A percentile compares a stretch with the other conserved stretches of the same genome.
Evolutionary conservation across 35 echinoderm and acorn worm genomes (phyloP).

Genomic region (Amphiura filiformis): DNA sequence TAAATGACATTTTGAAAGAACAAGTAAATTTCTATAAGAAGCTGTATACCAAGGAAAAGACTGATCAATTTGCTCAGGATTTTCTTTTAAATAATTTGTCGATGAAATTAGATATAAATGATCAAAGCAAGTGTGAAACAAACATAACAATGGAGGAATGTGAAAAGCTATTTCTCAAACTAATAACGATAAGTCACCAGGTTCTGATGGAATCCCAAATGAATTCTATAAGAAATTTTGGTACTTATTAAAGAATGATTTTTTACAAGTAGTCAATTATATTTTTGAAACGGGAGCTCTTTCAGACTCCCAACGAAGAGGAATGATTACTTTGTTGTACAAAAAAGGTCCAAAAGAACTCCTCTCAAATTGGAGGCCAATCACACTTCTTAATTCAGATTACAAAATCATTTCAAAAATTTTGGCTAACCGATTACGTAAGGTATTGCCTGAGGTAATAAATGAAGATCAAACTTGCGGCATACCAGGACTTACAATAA

Average conservation of each 20-base stretch:
- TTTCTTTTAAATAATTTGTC: conserved; percentile 25
- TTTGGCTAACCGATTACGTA: conserved; percentile 17
- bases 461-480: conserved; percentile 49
- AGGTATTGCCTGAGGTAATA: conserved; percentile 28
- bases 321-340: conserved; percentile 19
- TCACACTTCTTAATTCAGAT: conserved; percentile 36
- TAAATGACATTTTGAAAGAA: conserved; percentile 26
- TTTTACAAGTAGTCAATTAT: background rate
- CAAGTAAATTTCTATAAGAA: conserved; percentile 33
- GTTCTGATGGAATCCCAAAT: conserved; percentile 47
- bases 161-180: conserved; percentile 14
- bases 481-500: conserved; percentile 42
- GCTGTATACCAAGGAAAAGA: conserved; percentile 15
- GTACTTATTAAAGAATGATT: conserved; percentile 17
- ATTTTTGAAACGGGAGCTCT: too few relatives aligned
- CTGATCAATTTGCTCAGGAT: conserved; percentile 4
- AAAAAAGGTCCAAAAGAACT: conserved; percentile 4
- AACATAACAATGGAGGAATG: conserved; percentile 8
- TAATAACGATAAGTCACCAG: conserved; percentile 37
- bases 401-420: conserved; percentile 64
- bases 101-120: background rate
- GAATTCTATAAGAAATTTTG: background rate
- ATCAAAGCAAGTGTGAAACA: background rate
- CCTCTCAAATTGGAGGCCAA: conserved; percentile 27
- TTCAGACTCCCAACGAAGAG: too few relatives aligned